Base-by-base conservation (phyloP, 2,888 invertebrate genomes). In the Chydorus sphaericus region DNA sequence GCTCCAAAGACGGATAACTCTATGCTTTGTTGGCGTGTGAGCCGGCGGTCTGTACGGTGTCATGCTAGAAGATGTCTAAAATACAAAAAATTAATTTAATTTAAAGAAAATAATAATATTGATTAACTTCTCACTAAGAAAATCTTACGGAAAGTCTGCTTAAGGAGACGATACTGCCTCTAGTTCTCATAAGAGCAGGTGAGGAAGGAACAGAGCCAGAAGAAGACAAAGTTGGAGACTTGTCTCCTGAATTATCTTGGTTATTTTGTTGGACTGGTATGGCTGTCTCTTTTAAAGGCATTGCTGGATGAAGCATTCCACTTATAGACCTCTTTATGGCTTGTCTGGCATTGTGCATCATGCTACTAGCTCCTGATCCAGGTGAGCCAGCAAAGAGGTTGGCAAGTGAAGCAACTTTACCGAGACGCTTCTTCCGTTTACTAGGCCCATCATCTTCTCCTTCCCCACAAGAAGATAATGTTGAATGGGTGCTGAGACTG, bases 371-470 rank as follows among this genome's bases (percentile, higher is more conserved):
- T n/a, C n/a, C n/a, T n/a, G n/a, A n/a, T n/a, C n/a, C n/a, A n/a
- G n/a, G n/a, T 18, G 57, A 48, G 16, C 54, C 33, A 20, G 54
- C 30, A 14, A 57, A 54, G 28, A 57, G 33, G 48, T 48, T 57
- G 16, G 57, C 57, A 30, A 57, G 48, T 16, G 57, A 57, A 2
- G 57, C 39, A 26, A 57, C 57, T 57, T 48, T 57, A 11, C 54
- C 39, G 16, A 57, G 29, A 14, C 54, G 23, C 20, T 48, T 54
- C 16, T 57, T 57, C 18, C 57, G 38, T 54, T 57, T 57, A 26
- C 33, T 55, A 16, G 55, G 55, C 11, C 33, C 55, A 36, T 49
- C 49, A 48, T 49, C 55, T 11, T 37, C 31, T 4, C 48, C 48
- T 33, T 49, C 10, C 20, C 38, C 20, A 36, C 36, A 36, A 16